These are phyloP conservation scores for Anguilla megastoma DNA, from an alignment of 2,797 vertebrate genomes.

Conservation along the genomic window DNA sequence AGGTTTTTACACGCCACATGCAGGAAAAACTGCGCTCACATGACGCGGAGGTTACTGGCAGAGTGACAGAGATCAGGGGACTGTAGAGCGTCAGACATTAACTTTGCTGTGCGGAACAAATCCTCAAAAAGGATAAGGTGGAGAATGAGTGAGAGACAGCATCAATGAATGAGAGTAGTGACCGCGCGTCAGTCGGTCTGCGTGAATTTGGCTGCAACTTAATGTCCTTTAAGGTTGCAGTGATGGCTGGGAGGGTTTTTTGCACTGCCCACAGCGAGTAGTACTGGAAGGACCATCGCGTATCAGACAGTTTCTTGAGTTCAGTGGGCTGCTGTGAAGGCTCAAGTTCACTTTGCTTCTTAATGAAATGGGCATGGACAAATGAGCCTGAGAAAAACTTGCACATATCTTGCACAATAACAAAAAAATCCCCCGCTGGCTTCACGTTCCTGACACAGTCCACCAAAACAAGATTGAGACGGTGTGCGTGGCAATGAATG, in stretches of 20 bases:
- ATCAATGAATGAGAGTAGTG: slow-evolving; percentile 18
- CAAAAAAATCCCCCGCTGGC: slow-evolving; percentile 1
- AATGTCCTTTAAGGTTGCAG: not conserved
- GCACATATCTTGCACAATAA: slow-evolving; percentile 10
- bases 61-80: not conserved
- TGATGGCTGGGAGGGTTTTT: slow-evolving; percentile 1
- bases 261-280: slow-evolving; percentile 15
- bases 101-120: slow-evolving; percentile 10
- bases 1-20: not conserved
- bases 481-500: not conserved
- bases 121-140: slow-evolving; percentile 26
- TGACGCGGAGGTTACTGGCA: not conserved
- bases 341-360: slow-evolving; percentile 14
- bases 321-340: not conserved
- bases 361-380: slow-evolving; percentile 11
- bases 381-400: slow-evolving; percentile 27
- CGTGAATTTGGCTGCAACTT: not conserved
- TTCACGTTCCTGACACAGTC: slow-evolving; percentile 27
- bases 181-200: not conserved
- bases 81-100: not conserved
- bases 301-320: slow-evolving; percentile 6
- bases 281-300: slow-evolving; percentile 18
- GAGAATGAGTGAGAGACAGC: not conserved
- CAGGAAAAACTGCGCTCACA: slow-evolving; percentile 30
- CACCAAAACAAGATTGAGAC: slow-evolving; percentile 21